Evolutionary conservation across 1,140 invertebrate genomes (phyloP).

Genomic region (Sarcophaga bullata): DNA sequence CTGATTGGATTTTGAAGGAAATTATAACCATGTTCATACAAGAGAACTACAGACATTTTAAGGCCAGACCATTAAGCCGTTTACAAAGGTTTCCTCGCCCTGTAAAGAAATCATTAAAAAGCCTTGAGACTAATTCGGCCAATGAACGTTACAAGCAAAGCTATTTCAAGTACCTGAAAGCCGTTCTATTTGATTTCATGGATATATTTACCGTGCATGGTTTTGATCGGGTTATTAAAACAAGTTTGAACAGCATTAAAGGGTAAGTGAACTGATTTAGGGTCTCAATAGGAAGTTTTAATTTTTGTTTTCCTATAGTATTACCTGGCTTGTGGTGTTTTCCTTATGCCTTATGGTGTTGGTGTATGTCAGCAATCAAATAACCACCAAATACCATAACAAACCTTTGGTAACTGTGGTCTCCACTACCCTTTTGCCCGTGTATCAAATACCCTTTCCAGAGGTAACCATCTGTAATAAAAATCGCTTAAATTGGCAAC

Average conservation of each 20-base stretch:
- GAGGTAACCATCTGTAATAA: slow-evolving; percentile 62
- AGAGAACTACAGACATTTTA: background rate
- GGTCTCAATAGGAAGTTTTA: background rate
- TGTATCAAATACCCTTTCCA: slow-evolving; percentile 60
- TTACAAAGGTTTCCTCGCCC: background rate
- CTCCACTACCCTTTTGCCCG: slow-evolving; percentile 58
- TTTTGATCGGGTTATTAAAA: background rate
- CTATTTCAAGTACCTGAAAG: background rate
- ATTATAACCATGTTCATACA: background rate
- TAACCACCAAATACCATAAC: slow-evolving; percentile 49
- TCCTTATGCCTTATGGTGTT: slow-evolving; percentile 44
- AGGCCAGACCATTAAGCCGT: background rate
- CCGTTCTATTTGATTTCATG: background rate
- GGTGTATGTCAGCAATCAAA: slow-evolving; percentile 27
- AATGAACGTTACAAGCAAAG: background rate
- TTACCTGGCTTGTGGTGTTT: slow-evolving; percentile 48
- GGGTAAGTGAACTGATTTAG: background rate
- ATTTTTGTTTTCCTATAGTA: background rate
- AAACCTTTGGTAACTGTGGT: slow-evolving; percentile 58
- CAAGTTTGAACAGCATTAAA: background rate
- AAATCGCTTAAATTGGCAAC: slow-evolving; percentile 61
- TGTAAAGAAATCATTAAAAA: background rate
- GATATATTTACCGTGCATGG: background rate
- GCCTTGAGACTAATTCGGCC: background rate
- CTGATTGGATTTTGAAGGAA: too few species aligned